A percentile compares a stretch with the other conserved stretches of the same genome.
These are phyloP conservation scores for Eidolon dupreanum DNA, from an alignment of 2,797 vertebrate genomes.

Conservation along the genomic window DNA sequence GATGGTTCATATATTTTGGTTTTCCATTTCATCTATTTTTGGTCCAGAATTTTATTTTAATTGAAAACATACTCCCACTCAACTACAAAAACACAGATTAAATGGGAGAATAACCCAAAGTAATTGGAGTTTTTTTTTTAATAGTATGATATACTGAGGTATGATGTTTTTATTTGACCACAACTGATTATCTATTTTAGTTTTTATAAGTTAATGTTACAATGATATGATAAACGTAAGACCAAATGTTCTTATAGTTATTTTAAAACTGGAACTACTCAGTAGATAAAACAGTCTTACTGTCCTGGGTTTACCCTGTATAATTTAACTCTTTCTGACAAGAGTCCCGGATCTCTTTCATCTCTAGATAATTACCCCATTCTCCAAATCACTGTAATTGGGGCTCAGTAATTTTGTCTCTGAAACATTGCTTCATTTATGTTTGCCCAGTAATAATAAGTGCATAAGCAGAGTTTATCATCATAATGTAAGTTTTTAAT, in stretches of 20 bases:
- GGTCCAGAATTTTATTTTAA: slow-evolving; percentile 35
- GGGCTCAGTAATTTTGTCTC: not conserved
- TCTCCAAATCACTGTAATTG: not conserved
- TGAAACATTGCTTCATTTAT: slow-evolving; percentile 23
- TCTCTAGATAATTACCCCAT: not conserved
- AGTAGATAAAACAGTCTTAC: not conserved
- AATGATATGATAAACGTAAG: not conserved
- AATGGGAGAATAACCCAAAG: slow-evolving; percentile 27
- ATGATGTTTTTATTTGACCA: slow-evolving; percentile 25
- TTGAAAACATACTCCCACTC: slow-evolving; percentile 10
- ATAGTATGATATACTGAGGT: not conserved
- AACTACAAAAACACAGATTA: slow-evolving; percentile 48
- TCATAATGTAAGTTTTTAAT: slow-evolving; percentile 38
- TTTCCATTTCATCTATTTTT: slow-evolving; percentile 29
- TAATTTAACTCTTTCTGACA: not conserved
- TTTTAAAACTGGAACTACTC: slow-evolving; percentile 26
- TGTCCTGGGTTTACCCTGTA: not conserved
- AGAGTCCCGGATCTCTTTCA: not conserved
- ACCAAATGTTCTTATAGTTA: not conserved
- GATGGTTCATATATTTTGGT: not conserved
- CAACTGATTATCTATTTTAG: not conserved
- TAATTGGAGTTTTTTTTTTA: slow-evolving; percentile 20
- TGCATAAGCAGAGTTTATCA: not conserved
- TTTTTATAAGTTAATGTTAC: slow-evolving; percentile 34
- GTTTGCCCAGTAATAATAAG: slow-evolving; percentile 1